A percentile compares a stretch with the other conserved stretches of the same genome.
These are phyloP conservation scores for Ferrisia virgata DNA, from an alignment of 2,888 invertebrate genomes.

Conservation along the genomic window DNA sequence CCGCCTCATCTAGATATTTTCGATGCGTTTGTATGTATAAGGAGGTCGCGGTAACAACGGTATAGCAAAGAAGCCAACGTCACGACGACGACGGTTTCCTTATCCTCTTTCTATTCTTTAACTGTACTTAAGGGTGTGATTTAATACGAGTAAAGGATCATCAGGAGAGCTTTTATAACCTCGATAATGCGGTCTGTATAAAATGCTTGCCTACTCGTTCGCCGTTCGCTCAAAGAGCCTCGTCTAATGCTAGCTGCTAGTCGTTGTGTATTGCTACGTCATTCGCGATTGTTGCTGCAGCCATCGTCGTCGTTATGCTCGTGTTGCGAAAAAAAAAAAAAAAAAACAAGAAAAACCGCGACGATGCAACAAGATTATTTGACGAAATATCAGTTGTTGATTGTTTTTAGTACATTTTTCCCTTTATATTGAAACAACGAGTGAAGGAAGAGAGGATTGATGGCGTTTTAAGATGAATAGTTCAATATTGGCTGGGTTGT, in stretches of 20 bases:
- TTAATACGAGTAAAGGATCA: conserved; percentile 43
- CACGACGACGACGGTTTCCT: conserved; percentile 22
- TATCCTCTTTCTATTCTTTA: conserved; percentile 39
- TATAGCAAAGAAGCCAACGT: not conserved
- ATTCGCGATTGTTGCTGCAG: not conserved
- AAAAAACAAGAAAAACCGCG: not conserved
- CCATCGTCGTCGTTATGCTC: not conserved
- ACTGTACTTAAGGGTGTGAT: conserved; percentile 43
- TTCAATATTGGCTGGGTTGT: too few relatives aligned
- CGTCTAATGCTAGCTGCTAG: not conserved
- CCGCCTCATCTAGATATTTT: not conserved
- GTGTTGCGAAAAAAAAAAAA: not conserved
- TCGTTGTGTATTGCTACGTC: too few relatives aligned
- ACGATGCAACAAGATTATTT: not conserved
- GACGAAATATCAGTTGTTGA: not conserved
- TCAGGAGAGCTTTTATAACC: conserved; percentile 42
- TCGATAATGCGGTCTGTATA: conserved; percentile 36
- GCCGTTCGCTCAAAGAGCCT: not conserved
- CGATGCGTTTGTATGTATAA: too few relatives aligned
- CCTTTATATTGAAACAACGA: too few relatives aligned
- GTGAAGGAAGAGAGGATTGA: too few relatives aligned
- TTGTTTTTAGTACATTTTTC: not conserved
- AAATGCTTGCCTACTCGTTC: not conserved
- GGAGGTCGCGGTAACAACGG: not conserved
- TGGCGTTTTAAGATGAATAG: too few relatives aligned